A percentile compares a stretch with the other conserved stretches of the same genome.
Conservation (phyloP, 2,797 vertebrate species). For the Luscinia megarhynchos region DNA sequence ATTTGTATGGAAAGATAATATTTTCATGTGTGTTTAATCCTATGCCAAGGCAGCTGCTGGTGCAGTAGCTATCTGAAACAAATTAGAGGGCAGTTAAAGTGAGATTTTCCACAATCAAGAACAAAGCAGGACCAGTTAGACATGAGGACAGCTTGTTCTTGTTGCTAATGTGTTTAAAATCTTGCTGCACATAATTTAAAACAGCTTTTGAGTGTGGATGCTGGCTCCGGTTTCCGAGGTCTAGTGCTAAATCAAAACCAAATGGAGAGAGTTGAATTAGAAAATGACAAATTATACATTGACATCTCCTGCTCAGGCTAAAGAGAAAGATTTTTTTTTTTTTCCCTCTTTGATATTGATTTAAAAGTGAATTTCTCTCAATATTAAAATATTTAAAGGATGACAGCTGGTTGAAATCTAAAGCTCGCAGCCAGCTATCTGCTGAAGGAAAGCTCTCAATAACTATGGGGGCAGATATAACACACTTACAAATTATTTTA, state of each 20-base stretch:
- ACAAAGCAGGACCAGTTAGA: slow-evolving; percentile 85
- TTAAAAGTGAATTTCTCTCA: slow-evolving; percentile 71
- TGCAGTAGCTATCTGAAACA: slow-evolving; percentile 83
- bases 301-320: slow-evolving; percentile 58
- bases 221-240: slow-evolving; percentile 68
- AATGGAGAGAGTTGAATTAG: slow-evolving; percentile 74
- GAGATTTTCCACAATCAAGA: slow-evolving; percentile 88
- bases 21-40: slow-evolving; percentile 80
- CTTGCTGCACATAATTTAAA: slow-evolving; percentile 84
- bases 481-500: slow-evolving; percentile 69
- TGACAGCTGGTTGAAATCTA: slow-evolving; percentile 64
- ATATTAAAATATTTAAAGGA: slow-evolving; percentile 75
- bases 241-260: slow-evolving; percentile 78
- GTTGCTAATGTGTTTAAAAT: slow-evolving; percentile 87
- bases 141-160: slow-evolving; percentile 85
- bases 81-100: slow-evolving; percentile 86
- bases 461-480: slow-evolving; percentile 30
- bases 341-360: slow-evolving; percentile 61
- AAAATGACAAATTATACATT: slow-evolving; percentile 78
- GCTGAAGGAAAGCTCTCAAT: slow-evolving; percentile 49
- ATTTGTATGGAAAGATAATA: slow-evolving; percentile 79
- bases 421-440: slow-evolving; percentile 31
- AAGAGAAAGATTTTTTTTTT: background rate
- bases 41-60: slow-evolving; percentile 82
- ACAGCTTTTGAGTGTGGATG: slow-evolving; percentile 79